These are phyloP conservation scores for Carassius auratus DNA, from an alignment of 2,113 vertebrate species.

Conservation along the genomic window DNA sequence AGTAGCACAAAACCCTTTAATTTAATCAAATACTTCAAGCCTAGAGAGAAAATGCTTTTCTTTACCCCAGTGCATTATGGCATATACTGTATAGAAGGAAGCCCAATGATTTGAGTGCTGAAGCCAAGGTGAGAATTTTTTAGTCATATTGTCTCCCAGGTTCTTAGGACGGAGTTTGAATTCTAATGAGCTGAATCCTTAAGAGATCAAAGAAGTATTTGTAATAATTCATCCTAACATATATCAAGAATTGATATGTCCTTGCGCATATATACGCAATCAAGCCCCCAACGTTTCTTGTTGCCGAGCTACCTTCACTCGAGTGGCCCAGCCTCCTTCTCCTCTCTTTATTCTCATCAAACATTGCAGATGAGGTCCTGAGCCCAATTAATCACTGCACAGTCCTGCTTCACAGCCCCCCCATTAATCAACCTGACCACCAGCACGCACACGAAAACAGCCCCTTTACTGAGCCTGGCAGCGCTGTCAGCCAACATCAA, in stretches of 20 bases:
- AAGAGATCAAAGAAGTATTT: conserved; percentile 6
- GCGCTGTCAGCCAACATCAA: conserved; percentile 61
- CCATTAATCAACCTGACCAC: conserved; percentile 70
- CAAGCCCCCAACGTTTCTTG: conserved; percentile 38
- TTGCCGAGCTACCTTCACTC: conserved; percentile 51
- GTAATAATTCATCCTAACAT: conserved; percentile 5
- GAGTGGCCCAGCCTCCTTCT: conserved; percentile 58
- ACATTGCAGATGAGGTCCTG: conserved; percentile 76
- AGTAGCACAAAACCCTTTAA: conserved; percentile 16
- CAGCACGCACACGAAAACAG: conserved; percentile 53
- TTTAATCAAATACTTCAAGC: conserved; percentile 22
- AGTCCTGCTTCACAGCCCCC: conserved; percentile 58
- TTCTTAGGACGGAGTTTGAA: neutral
- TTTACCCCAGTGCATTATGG: neutral
- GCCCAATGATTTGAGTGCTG: neutral
- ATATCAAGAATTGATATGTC: neutral
- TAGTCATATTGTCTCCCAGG: conserved; percentile 4
- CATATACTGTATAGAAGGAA: neutral
- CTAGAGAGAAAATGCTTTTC: neutral
- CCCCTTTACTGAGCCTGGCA: conserved; percentile 58
- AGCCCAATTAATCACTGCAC: conserved; percentile 74
- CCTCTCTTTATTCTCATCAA: conserved; percentile 74
- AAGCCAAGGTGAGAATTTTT: conserved; percentile 23
- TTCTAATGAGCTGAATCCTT: conserved; percentile 24
- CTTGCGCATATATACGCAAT: neutral